Evolutionary conservation across 1,140 invertebrate species (phyloP), one percentile per base, ranked within the genome.

Genomic region (Neuroterus valhalla): DNA sequence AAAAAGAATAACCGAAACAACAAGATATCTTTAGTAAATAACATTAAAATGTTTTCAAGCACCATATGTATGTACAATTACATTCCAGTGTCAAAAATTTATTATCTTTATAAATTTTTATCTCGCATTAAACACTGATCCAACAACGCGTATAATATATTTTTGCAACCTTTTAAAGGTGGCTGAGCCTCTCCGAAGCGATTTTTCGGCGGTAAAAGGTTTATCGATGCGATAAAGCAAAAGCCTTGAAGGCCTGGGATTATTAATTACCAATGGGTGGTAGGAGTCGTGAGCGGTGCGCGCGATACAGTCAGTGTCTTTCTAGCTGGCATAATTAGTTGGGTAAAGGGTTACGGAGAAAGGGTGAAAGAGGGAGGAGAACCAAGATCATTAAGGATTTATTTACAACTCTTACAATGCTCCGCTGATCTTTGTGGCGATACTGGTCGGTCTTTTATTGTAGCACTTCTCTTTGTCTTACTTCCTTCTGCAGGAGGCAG

Each of bases 401-500:
- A 62, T 62, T 62, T 62, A 62, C 55, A 62, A 62, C 55, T 62
- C 55, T 62, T 62, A 62, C 55, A 62, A 62, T 62, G 55, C 55
- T 38, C 15, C 55, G 55, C 23, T 23, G 55, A 62, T 62, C 55
- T 62, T 14, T 11, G 3, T 62, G 23, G 26, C 55, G 55, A 62
- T 62, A 62, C 55, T 62, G 55, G 55, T 62, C 55, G 55, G 55
- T 62, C 26, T 62, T 62, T 62, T 62, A 62, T 62, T 62, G 55
- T 62, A 23, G 55, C 55, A 62, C 21, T 62, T 62, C 23, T 62
- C 55, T 62, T 62, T 62, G 55, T 62, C 55, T 62, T 23, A 62
- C 26, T 62, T 62, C 55, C 55, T 62, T 31, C 55, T 26, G 31
- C 55, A 38, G 31, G 1, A 38, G 31, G 31, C 31, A 38, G 31